Evolutionary conservation across 1,140 invertebrate genomes (phyloP).

Genomic region (Drosophila ironensis): DNA sequence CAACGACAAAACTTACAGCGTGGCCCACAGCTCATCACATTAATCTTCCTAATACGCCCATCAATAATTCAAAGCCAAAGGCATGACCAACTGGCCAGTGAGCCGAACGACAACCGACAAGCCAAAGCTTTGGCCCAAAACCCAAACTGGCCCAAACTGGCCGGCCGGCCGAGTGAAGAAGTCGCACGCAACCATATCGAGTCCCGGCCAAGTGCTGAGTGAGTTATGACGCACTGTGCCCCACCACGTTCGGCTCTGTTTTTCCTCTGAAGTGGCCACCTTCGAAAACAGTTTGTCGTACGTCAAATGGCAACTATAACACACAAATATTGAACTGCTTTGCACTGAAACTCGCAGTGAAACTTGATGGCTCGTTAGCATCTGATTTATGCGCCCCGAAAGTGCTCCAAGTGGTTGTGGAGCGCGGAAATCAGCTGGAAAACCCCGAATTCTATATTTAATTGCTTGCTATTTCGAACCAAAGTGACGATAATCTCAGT

Average conservation of each 20-base stretch:
- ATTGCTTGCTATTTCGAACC: constrained; percentile 9
- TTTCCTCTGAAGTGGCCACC: constrained; percentile 46
- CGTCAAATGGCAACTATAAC: constrained; percentile 72
- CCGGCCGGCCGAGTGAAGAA: constrained; percentile 53
- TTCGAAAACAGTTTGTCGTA: constrained; percentile 69
- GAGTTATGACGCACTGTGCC: constrained; percentile 68
- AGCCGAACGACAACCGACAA: constrained; percentile 8
- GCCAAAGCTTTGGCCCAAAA: not conserved
- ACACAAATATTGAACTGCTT: constrained; percentile 61
- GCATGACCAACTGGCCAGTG: constrained; percentile 56
- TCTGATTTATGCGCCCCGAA: constrained; percentile 59
- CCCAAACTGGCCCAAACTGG: not conserved
- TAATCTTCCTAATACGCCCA: constrained; percentile 80
- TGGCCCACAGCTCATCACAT: constrained; percentile 73
- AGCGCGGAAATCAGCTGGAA: not conserved
- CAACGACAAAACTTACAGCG: constrained; percentile 70
- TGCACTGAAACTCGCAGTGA: constrained; percentile 64
- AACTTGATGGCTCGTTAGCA: constrained; percentile 70
- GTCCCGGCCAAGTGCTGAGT: constrained; percentile 62
- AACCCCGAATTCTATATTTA: not conserved
- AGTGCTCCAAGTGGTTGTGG: constrained; percentile 2
- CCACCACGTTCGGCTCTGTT: constrained; percentile 32
- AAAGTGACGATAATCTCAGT: constrained; percentile 2
- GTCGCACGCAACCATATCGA: constrained; percentile 60
- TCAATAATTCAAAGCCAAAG: constrained; percentile 79